Percentiles rank a stretch among this genome's conserved stretches.
phyloP scores from a whole-genome alignment of 2,113 vertebrate species.

The Heptranchias perlo region DNA sequence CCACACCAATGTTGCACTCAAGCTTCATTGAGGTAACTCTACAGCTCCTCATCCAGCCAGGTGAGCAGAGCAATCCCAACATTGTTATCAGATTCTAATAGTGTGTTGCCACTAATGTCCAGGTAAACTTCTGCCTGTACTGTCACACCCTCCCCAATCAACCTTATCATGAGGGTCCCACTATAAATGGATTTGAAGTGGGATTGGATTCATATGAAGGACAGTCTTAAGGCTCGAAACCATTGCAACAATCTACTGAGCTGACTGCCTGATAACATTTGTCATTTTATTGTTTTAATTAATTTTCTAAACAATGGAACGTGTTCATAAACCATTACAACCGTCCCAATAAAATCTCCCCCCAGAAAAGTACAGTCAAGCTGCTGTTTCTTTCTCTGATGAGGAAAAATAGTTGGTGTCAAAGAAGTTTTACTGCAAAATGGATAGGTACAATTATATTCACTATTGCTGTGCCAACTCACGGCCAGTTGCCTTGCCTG shows the following conservation, averaged over 20 bases:
- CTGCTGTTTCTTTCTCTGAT: neutral
- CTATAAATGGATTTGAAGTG: neutral
- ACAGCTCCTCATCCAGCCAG: neutral
- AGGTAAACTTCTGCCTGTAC: neutral
- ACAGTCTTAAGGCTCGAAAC: neutral
- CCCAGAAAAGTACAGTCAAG: neutral
- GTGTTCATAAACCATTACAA: neutral
- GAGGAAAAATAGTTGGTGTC: conserved; percentile 10
- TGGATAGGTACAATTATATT: conserved; percentile 22
- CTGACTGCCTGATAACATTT: neutral
- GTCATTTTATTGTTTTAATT: neutral
- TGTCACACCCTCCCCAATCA: neutral
- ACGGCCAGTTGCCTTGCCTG: neutral
- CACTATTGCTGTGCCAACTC: conserved; percentile 26
- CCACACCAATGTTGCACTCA: neutral
- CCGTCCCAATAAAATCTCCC: neutral
- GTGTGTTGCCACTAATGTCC: neutral
- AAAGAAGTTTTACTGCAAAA: neutral
- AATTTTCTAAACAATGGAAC: neutral
- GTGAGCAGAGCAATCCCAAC: neutral
- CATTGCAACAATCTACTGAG: neutral
- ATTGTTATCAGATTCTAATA: neutral
- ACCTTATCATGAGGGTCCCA: neutral
- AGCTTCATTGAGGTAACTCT: neutral
- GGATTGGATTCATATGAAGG: neutral